Evolutionary conservation across 2,797 vertebrate species (phyloP), one percentile per base, ranked within the genome.

Genomic region (Siniperca scherzeri): DNA sequence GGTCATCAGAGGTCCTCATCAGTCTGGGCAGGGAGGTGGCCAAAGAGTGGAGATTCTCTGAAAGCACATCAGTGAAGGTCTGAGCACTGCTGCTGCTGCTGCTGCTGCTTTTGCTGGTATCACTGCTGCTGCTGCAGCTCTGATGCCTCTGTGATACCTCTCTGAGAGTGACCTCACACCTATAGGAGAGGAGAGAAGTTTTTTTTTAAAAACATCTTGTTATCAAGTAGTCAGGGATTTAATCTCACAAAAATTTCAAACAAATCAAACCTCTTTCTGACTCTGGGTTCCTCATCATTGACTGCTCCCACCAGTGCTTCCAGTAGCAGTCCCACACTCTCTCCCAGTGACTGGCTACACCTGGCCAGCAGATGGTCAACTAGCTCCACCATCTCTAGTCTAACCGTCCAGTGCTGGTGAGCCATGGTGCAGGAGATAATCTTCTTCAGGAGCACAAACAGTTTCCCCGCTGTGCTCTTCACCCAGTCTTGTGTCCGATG

Each of bases 351-450:
- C 42, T 60, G 95, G 40, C 93, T 93, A 55, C 98, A 99, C 40
- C 80, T 93, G 42, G 87, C 83, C 86, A 98, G 89, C 57, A 99
- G 94, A 82, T 94, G 85, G 19, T 96, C 89, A 0, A 96, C 96
- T 53, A 98, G 83, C 42, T 96, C 95, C 52, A 97, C 93, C 85
- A 98, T 86, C 83, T 96, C 97, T 64, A 97, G 89, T 38, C 98
- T 95, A 21, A 97, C 97, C 80, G 93, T 98, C 98, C 98, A 99
- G 90, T 99, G 98, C 0, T 95, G 96, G 82, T 99, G 96, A n/a
- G 94, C 91, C 0, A 96, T 96, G 19, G 95, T 94, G 64, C 93
- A 96, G 3, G 96, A 97, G 42, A 96, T 95, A 5, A 98, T 94
- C 88, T 96, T 98, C 67, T 90, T 95, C 77, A 99, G 88, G 12